Base-by-base conservation (phyloP, 2,888 invertebrate species). In the Aquatica leii region DNA sequence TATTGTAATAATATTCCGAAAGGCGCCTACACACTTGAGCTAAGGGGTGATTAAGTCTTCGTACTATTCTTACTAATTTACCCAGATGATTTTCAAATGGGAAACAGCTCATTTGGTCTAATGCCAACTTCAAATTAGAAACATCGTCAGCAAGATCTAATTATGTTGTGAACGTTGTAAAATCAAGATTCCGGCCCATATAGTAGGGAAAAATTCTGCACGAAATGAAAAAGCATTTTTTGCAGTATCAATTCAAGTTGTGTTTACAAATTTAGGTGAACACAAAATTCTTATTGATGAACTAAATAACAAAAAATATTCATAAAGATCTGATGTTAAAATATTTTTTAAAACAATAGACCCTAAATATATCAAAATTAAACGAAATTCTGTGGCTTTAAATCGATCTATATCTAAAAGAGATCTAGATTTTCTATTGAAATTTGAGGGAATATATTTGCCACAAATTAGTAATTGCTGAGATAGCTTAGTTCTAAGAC, bases 81-180 rank as follows among this genome's bases (percentile, higher is more conserved):
- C 58, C 58, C 9, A 58, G 37, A 49, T 31, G 49, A 50, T 37
- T 58, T 35, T 58, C 50, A 49, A 58, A 58, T 18, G 58, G 31
- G 9, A 58, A 58, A 12, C 14, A n/a, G 9, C 48, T 34, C 11
- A 58, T 15, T 6, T 11, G 6, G 24, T 56, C 41, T n/a, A 56
- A 14, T 24, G 24, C 11, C 12, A 34, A 31, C 18, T 14, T 11
- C n/a, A 51, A 51, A 18, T 53, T 15, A 2, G 62, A 35, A 15
- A 59, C 70, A 61, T 71, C 71, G 46, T 67, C 63, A 20, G 43
- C 12, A 11, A 71, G 31, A 52, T 71, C 71, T 20, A 52, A 40
- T n/a, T 37, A 72, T 21, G 48, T 57, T 57, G 18, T 57, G 57
- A 4, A 49, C 48, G 20, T 57, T 57, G 4, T 49, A 56, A 9